Percentiles rank a stretch among this genome's conserved stretches.
phyloP scores from a whole-genome alignment of 2,888 invertebrate species.

The Patella caerulea region DNA sequence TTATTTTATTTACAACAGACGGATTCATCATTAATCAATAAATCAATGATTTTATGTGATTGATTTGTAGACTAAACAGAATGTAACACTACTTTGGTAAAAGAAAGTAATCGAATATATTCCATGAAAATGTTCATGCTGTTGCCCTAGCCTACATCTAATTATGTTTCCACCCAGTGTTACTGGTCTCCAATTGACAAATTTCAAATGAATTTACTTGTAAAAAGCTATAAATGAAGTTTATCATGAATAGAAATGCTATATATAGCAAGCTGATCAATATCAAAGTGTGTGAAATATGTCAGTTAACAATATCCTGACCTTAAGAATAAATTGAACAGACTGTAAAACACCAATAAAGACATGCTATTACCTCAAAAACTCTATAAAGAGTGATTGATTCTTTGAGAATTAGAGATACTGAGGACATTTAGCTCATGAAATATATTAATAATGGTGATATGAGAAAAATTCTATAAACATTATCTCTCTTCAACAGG shows the following conservation, averaged over 20 bases:
- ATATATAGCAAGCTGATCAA: neutral
- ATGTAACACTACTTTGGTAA: no score
- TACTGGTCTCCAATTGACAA: no score
- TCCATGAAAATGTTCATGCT: no score
- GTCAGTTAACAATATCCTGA: neutral
- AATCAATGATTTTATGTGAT: no score
- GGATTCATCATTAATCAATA: neutral
- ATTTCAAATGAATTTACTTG: no score
- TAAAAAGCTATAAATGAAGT: neutral
- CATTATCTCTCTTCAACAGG: slow-evolving; percentile 75
- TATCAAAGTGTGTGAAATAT: neutral
- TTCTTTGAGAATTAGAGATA: no score
- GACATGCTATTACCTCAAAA: neutral
- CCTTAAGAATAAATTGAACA: neutral
- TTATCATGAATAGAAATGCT: neutral
- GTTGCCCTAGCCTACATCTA: no score
- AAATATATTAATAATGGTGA: no score
- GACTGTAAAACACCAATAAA: neutral
- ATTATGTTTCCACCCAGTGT: no score
- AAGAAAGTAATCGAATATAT: no score
- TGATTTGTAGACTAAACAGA: no score
- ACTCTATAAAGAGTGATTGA: neutral
- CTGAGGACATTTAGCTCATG: no score
- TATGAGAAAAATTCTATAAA: neutral
- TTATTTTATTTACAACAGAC: neutral